phyloP scores from a whole-genome alignment of 2,797 vertebrate genomes.

The Pseudochaenichthys georgianus region DNA sequence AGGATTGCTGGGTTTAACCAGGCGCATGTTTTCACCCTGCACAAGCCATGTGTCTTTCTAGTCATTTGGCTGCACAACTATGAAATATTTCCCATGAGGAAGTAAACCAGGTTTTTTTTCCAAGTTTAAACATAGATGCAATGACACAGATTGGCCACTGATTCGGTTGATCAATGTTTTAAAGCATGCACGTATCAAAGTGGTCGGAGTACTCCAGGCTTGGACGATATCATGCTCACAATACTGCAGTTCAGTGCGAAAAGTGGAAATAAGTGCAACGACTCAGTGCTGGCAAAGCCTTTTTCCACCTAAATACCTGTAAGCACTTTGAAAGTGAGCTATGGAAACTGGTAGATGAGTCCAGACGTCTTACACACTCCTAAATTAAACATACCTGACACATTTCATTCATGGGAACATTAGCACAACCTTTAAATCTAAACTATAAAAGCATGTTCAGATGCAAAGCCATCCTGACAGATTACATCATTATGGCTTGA shows the following conservation, averaged over 20 bases:
- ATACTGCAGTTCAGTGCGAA: neutral
- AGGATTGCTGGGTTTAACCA: neutral
- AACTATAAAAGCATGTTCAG: conserved; percentile 28
- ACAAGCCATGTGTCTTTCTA: neutral
- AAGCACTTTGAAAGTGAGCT: conserved; percentile 24
- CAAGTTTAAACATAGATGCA: conserved; percentile 35
- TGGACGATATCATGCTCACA: neutral
- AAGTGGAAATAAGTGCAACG: conserved; percentile 3
- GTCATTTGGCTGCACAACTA: conserved; percentile 20
- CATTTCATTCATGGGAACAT: conserved; percentile 44
- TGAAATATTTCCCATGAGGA: conserved; percentile 27
- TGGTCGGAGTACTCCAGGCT: conserved; percentile 16
- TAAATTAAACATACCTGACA: conserved; percentile 12
- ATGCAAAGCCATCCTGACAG: conserved; percentile 28
- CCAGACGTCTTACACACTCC: conserved; percentile 31
- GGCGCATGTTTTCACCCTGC: neutral
- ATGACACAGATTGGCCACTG: conserved; percentile 24
- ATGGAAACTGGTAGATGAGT: conserved; percentile 52
- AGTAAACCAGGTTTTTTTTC: conserved; percentile 25
- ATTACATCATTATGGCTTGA: conserved; percentile 41
- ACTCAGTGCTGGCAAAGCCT: conserved; percentile 13
- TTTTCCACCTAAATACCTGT: conserved; percentile 16
- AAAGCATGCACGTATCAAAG: conserved; percentile 46
- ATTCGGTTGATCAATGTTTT: conserved; percentile 45
- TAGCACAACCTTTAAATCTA: conserved; percentile 23